Percentiles rank a stretch among this genome's conserved stretches.
phyloP scores from a whole-genome alignment of 2,113 vertebrate genomes.

The Talpa occidentalis region DNA sequence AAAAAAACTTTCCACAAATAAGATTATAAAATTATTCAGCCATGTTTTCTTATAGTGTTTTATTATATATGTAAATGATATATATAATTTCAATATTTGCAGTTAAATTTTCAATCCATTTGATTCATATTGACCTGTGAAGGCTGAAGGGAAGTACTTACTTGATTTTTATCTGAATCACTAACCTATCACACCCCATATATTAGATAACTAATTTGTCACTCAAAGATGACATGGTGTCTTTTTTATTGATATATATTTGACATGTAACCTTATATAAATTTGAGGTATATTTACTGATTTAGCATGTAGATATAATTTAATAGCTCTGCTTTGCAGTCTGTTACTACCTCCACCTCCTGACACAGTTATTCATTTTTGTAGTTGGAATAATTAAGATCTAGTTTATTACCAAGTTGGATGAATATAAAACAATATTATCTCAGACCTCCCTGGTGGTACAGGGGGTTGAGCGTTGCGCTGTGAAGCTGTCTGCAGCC shows the following conservation, averaged over 20 bases:
- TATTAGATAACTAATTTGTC: background rate
- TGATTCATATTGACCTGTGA: background rate
- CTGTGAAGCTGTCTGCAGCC: too few relatives aligned
- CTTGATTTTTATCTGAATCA: background rate
- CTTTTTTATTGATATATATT: background rate
- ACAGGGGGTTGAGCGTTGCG: too few relatives aligned
- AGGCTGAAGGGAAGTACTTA: background rate
- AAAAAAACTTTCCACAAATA: background rate
- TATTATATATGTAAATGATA: too few relatives aligned
- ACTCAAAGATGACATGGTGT: background rate
- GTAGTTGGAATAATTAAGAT: background rate
- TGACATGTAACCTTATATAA: background rate
- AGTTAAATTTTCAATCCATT: background rate
- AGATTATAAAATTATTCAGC: background rate
- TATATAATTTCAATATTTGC: background rate
- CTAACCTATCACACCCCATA: background rate
- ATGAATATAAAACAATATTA: background rate
- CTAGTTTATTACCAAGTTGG: background rate
- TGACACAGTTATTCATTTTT: background rate
- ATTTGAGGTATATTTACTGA: background rate
- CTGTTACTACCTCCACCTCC: background rate
- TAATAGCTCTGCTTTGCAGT: background rate
- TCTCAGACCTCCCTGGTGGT: too few relatives aligned
- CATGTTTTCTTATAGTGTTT: background rate
- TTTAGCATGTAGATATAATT: background rate